Conservation (phyloP, 2,797 vertebrate species). For the Scolopax bukidnonensis region DNA sequence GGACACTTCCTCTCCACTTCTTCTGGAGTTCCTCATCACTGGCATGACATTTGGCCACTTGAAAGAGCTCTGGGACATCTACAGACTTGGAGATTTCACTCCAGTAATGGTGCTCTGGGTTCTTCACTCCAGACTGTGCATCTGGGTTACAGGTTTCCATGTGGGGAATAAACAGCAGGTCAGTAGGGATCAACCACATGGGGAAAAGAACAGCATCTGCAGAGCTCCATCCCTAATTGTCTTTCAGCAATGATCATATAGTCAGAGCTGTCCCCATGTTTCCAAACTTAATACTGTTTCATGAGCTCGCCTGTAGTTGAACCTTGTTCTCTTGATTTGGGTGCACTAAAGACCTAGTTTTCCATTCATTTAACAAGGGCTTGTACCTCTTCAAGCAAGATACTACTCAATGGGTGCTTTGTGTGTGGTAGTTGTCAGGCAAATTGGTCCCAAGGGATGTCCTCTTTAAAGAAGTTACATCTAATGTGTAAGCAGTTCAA, state of each 20-base stretch:
- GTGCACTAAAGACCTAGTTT: neutral
- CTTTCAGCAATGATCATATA: neutral
- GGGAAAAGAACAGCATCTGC: neutral
- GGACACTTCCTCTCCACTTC: neutral
- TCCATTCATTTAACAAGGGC: neutral
- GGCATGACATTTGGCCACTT: neutral
- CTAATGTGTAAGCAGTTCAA: neutral
- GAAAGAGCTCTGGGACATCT: neutral
- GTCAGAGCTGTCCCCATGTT: neutral
- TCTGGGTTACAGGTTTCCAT: neutral
- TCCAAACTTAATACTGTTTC: neutral
- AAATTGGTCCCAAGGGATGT: neutral
- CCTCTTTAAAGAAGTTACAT: neutral
- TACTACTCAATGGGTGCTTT: neutral
- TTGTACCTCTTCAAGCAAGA: neutral
- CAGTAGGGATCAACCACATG: neutral
- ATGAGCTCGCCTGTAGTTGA: neutral
- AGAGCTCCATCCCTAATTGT: neutral
- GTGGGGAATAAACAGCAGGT: neutral
- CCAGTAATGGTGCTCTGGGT: neutral
- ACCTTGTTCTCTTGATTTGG: neutral
- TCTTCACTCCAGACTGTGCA: neutral
- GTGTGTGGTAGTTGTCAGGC: neutral
- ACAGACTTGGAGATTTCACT: neutral
- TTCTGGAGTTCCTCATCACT: neutral